Conservation (phyloP, 2,113 vertebrate species). For the Plecotus auritus region DNA sequence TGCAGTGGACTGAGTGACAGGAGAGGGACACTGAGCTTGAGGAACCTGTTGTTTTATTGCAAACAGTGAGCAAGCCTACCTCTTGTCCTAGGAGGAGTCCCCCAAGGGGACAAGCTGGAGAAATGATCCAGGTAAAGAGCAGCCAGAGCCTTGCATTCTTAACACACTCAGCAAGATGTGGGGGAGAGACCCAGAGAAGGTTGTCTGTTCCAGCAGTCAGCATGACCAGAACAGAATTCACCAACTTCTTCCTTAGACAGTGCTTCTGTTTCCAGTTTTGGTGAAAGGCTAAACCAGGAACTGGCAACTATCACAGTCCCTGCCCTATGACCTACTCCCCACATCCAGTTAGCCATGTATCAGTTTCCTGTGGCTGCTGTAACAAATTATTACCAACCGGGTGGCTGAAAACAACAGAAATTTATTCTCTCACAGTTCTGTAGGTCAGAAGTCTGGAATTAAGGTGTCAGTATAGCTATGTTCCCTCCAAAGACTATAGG, state of each 20-base stretch:
- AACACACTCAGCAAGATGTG: not conserved
- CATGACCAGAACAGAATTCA: not conserved
- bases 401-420: not conserved
- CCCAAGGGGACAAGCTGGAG: not conserved
- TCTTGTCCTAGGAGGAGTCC: not conserved
- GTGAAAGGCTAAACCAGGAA: not conserved
- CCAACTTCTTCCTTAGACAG: not conserved
- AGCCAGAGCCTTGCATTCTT: not conserved
- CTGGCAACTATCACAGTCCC: not conserved
- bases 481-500: not conserved
- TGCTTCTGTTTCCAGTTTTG: not conserved
- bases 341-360: not conserved
- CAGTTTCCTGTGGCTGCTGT: not conserved
- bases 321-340: not conserved
- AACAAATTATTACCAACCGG: not conserved
- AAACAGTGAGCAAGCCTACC: not conserved
- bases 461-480: not conserved
- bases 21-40: not conserved
- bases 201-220: not conserved
- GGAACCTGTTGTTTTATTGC: not conserved
- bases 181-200: not conserved
- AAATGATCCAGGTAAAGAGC: not conserved
- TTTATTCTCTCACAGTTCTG: not conserved
- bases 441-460: not conserved
- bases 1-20: not conserved